Evolutionary conservation across 2,888 invertebrate species (phyloP).

Genomic region (Piscicola geometra): DNA sequence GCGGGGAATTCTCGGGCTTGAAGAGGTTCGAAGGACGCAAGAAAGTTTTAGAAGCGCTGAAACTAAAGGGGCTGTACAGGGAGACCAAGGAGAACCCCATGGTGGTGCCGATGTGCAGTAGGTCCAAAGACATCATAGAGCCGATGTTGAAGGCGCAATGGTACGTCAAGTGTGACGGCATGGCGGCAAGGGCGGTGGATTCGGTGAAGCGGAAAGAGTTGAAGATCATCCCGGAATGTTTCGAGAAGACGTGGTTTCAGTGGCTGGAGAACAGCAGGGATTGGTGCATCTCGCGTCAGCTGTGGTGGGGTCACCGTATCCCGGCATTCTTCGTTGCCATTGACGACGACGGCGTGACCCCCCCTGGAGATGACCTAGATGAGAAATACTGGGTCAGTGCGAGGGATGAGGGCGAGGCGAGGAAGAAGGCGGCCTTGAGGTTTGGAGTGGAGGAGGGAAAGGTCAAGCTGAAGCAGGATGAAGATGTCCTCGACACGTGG

Average conservation of each 20-base stretch:
- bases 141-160: constrained; percentile 93
- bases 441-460: constrained; percentile 61
- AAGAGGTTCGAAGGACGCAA: constrained; percentile 84
- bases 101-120: constrained; percentile 78
- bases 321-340: constrained; percentile 79
- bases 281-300: constrained; percentile 94
- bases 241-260: constrained; percentile 85
- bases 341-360: constrained; percentile 54
- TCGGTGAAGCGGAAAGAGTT: constrained; percentile 75
- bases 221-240: constrained; percentile 81
- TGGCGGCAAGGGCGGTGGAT: constrained; percentile 79
- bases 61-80: constrained; percentile 68
- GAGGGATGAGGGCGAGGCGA: constrained; percentile 69
- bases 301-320: constrained; percentile 99
- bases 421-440: constrained; percentile 70
- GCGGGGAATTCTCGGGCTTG: constrained; percentile 75
- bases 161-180: constrained; percentile 81
- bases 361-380: constrained; percentile 49
- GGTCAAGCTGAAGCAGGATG: constrained; percentile 63
- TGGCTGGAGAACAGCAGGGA: constrained; percentile 94
- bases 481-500: constrained; percentile 98
- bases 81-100: constrained; percentile 84
- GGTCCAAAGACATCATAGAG: constrained; percentile 95
- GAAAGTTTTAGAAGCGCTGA: constrained; percentile 71
- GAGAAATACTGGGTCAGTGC: constrained; percentile 65